Conservation (phyloP, 2,797 vertebrate genomes). For the Falco peregrinus region DNA sequence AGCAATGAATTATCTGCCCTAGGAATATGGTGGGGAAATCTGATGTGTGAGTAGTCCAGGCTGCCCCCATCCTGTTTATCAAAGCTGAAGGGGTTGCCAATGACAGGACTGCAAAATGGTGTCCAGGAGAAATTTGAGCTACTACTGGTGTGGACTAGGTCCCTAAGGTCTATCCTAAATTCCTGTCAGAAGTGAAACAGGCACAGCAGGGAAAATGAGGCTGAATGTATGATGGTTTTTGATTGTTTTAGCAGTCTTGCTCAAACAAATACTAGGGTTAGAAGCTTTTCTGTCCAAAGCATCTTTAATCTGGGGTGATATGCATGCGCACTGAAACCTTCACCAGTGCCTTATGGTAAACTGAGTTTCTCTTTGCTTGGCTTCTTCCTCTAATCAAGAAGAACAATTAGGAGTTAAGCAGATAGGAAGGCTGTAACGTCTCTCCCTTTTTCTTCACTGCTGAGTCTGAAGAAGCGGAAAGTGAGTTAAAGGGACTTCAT, state of each 20-base stretch:
- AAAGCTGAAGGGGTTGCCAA: not conserved
- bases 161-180: not conserved
- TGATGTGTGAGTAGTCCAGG: not conserved
- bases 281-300: not conserved
- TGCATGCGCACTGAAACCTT: not conserved
- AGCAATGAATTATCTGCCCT: rapidly evolving
- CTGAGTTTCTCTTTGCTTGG: not conserved
- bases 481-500: not conserved
- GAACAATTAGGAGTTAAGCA: not conserved
- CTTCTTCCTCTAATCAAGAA: not conserved
- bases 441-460: not conserved
- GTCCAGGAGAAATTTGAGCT: not conserved
- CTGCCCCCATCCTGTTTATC: not conserved
- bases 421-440: not conserved
- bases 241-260: not conserved
- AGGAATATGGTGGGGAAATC: not conserved
- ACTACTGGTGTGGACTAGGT: not conserved
- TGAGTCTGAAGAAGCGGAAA: not conserved
- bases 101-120: not conserved
- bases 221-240: not conserved
- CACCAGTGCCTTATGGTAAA: not conserved
- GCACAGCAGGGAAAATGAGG: not conserved
- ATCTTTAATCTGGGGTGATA: not conserved
- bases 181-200: not conserved
- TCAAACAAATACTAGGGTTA: not conserved